These are phyloP conservation scores for Capreolus pygargus DNA, from an alignment of 2,113 vertebrate genomes.

Conservation along the genomic window DNA sequence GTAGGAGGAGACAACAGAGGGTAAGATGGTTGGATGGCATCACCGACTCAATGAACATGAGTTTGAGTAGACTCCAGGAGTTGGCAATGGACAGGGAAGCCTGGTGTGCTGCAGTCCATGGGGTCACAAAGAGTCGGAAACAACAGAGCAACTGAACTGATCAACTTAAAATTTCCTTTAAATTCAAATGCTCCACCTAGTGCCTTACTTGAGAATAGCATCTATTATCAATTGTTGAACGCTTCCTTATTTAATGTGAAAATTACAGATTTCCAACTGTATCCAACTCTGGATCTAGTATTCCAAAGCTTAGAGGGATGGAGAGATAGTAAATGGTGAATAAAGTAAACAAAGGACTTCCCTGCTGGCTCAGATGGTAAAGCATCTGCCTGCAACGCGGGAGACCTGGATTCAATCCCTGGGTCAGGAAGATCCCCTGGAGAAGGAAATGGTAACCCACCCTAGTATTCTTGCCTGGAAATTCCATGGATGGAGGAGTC, in stretches of 20 bases:
- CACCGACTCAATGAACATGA: background rate
- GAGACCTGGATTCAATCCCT: background rate
- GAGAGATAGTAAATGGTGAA: background rate
- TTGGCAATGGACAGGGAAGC: background rate
- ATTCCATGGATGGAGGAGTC: background rate
- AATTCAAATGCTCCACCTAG: slow-evolving; percentile 49
- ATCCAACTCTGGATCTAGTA: background rate
- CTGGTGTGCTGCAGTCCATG: background rate
- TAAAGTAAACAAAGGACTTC: background rate
- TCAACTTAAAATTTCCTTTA: slow-evolving; percentile 17
- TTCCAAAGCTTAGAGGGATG: slow-evolving; percentile 7
- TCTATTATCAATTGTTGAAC: background rate
- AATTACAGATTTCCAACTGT: slow-evolving; percentile 19
- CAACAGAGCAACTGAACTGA: background rate
- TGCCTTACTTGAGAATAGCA: slow-evolving; percentile 39
- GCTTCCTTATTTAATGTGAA: slow-evolving; percentile 9
- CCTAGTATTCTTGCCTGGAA: background rate
- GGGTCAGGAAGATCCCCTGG: background rate
- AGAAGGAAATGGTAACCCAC: background rate
- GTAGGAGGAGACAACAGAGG: background rate
- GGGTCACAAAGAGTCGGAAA: background rate
- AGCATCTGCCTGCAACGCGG: background rate
- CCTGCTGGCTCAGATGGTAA: background rate
- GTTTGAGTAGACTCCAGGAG: background rate
- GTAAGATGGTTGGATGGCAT: background rate